Base-by-base conservation (phyloP, 2,888 invertebrate species). In the Eupithecia pulchellata region DNA sequence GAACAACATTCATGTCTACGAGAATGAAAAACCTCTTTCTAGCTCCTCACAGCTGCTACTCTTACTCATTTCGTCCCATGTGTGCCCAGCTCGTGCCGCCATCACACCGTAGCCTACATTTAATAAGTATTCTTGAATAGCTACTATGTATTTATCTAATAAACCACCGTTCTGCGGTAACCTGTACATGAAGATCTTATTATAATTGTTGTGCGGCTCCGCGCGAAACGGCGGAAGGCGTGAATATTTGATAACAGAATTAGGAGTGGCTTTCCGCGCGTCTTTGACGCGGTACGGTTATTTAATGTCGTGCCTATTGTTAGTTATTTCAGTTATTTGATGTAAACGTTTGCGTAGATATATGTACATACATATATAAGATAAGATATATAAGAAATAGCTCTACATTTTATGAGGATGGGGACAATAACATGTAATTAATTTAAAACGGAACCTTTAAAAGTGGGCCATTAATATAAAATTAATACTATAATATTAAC, bases 171-270 rank as follows among this genome's bases (percentile, higher is more conserved):
- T 34, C 34, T 34, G 34, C 34, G 60, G 34, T 60, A 66, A 67
- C 66, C 67, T 62, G 67, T 69, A 60, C 52, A 64, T 57, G 52
- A 66, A 64, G 6, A 55, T 34, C 25, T 36, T n/a, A 17, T 55
- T 36, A 55, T 65, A 60, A 69, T 69, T 69, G 61, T 52, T 65
- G 68, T 58, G 68, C 8, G 17, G 58, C 64, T 72, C 69, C 75
- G 73, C 69, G 75, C 57, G 29, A 60, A 14, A 32, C 42, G 66
- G 55, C 62, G 68, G 52, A 55, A 60, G 62, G 60, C 58, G 66
- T 39, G 68, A 68, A 68, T 62, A 61, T 62, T 65, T 62, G 62
- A 68, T 68, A 68, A 68, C 62, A 52, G 68, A 67, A 67, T 67
- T 67, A 67, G 60, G 61, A 27, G 65, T 29, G 58, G 60, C 39